Base-by-base conservation (phyloP, 2,888 invertebrate species). In the Ditylenchus weischeri region DNA sequence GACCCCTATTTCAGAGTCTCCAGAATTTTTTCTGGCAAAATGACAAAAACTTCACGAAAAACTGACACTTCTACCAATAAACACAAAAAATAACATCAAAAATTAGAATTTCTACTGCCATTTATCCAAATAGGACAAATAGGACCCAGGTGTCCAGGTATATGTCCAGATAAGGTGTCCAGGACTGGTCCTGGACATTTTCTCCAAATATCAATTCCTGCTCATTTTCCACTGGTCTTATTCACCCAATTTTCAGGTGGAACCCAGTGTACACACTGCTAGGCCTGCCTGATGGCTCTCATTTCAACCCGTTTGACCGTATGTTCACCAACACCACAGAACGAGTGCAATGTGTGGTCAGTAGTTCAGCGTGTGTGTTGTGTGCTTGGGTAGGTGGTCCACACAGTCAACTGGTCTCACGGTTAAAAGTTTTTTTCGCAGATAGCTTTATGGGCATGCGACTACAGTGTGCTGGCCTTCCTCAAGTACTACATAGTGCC, bases 201-300 rank as follows among this genome's bases (percentile, higher is more conserved):
- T n/a, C n/a, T n/a, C n/a, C n/a, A n/a, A n/a, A n/a, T n/a, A n/a
- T n/a, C 5, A 5, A 29, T 29, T 29, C 29, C 5, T 29, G 29
- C 3, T 29, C 29, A 29, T 29, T 29, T 4, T 29, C 2, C 5
- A 29, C 2, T 29, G 5, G 29, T 29, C 29, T 29, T 4, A 29
- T 29, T 29, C 29, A 29, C 5, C 29, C 29, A 29, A 29, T 48
- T 72, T 60, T 18, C 67, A 76, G 80, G 70, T 81, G 81, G 81
- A 77, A 76, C 63, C 79, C 80, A 18, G 74, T 81, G 48, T 81
- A 81, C 71, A 81, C 81, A 0, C 64, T 79, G 23, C 69, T 76
- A 62, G 81, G 81, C 23, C 72, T 81, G n/a, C 79, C 81, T 36
- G 81, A 81, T 61, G 81, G 81, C 50, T 77, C 77, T 15, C 81